These are phyloP conservation scores for Rhinichthys osculus DNA, from an alignment of 2,797 vertebrate species.

Conservation along the genomic window DNA sequence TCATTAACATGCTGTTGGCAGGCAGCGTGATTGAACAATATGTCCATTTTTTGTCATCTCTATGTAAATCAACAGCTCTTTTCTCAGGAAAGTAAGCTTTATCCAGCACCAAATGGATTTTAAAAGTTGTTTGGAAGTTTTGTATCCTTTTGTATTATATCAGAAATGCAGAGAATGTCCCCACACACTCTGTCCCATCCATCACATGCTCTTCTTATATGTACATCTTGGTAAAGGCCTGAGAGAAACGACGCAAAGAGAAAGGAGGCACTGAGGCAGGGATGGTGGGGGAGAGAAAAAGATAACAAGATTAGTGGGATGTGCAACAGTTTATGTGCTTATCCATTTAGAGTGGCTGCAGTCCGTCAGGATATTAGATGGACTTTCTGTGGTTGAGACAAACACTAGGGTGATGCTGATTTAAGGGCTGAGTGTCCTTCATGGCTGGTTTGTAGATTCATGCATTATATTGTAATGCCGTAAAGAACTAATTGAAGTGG, in stretches of 20 bases:
- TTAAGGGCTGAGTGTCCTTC: constrained; percentile 27
- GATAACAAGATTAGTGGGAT: constrained; percentile 49
- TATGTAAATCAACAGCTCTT: not conserved
- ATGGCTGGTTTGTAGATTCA: constrained; percentile 12
- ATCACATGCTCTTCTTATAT: not conserved
- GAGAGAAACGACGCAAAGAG: not conserved
- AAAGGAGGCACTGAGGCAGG: not conserved
- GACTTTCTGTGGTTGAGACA: constrained; percentile 32
- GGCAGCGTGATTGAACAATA: not conserved
- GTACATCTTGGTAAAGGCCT: not conserved
- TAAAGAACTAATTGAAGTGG: not conserved
- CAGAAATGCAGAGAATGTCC: not conserved
- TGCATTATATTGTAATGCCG: not conserved
- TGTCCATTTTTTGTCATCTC: not conserved
- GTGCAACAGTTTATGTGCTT: constrained; percentile 36
- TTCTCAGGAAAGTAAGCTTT: not conserved
- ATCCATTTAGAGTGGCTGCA: constrained; percentile 43
- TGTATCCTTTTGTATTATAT: not conserved
- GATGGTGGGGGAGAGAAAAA: not conserved
- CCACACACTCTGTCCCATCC: not conserved
- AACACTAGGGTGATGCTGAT: constrained; percentile 11
- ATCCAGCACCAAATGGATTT: not conserved
- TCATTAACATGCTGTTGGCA: not conserved
- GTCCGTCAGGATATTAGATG: constrained; percentile 34
- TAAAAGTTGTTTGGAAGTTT: not conserved